A percentile compares a stretch with the other conserved stretches of the same genome.
Evolutionary conservation across 2,113 vertebrate species (phyloP).

Genomic region (Toxostoma redivivum): DNA sequence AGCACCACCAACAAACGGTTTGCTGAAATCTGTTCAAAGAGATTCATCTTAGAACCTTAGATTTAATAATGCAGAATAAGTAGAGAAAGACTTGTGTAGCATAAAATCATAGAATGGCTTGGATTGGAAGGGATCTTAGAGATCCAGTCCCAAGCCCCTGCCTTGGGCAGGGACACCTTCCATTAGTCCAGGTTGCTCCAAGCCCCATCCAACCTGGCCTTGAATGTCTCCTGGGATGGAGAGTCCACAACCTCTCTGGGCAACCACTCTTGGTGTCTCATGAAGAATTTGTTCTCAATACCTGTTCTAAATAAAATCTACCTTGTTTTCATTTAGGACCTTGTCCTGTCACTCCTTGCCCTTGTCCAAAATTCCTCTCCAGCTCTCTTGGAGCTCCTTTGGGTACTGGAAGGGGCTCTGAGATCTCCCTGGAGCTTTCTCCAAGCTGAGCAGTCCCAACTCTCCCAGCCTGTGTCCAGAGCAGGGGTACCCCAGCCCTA

Average conservation of each 20-base stretch:
- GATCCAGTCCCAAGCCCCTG: background rate
- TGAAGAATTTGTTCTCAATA: background rate
- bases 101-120: background rate
- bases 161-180: background rate
- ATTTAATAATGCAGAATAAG: background rate
- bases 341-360: background rate
- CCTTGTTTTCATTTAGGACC: background rate
- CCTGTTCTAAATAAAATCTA: background rate
- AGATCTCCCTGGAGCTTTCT: background rate
- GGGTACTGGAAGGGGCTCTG: background rate
- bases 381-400: background rate
- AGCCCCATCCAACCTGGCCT: background rate
- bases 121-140: background rate
- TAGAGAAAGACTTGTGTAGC: background rate
- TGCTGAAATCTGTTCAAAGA: background rate
- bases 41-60: background rate
- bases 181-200: background rate
- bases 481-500: background rate
- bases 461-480: background rate
- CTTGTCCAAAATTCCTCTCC: background rate
- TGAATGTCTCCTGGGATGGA: background rate
- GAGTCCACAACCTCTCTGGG: background rate
- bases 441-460: background rate
- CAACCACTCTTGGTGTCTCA: background rate
- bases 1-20: fast-evolving